Conservation (phyloP, 1,140 invertebrate species). For the Drosophila kurseongensis region DNA sequence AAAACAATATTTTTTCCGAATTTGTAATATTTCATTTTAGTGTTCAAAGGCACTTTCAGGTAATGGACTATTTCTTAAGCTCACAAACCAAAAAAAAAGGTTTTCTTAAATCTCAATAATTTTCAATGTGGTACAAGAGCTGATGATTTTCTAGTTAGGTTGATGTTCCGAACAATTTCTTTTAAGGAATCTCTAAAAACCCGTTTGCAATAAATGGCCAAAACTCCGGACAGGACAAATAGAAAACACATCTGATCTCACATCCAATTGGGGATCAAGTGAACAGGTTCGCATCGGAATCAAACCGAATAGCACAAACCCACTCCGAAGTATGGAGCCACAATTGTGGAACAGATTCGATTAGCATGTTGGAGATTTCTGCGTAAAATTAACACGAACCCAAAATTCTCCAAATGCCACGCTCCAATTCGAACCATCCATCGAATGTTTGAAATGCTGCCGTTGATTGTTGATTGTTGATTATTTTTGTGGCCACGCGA, state of each 20-base stretch:
- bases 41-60: no score
- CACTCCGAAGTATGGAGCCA: neutral
- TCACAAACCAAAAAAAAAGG: no score
- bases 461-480: slow-evolving; percentile 15
- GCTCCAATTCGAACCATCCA: slow-evolving; percentile 24
- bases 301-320: slow-evolving; percentile 1
- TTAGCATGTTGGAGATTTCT: slow-evolving; percentile 32
- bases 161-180: neutral
- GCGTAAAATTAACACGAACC: slow-evolving; percentile 44
- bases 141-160: no score
- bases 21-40: no score
- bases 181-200: neutral
- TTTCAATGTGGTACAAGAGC: no score
- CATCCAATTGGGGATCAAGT: neutral
- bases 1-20: no score
- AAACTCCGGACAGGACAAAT: neutral
- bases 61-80: no score
- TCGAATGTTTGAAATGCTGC: slow-evolving; percentile 28
- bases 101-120: no score
- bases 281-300: slow-evolving; percentile 2
- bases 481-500: slow-evolving; percentile 23
- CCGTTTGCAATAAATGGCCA: neutral
- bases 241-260: slow-evolving; percentile 6
- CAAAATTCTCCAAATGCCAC: slow-evolving; percentile 23
- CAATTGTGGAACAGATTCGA: slow-evolving; percentile 29